phyloP scores from a whole-genome alignment of 1,140 invertebrate species.

The Trichomalopsis sarcophagae region DNA sequence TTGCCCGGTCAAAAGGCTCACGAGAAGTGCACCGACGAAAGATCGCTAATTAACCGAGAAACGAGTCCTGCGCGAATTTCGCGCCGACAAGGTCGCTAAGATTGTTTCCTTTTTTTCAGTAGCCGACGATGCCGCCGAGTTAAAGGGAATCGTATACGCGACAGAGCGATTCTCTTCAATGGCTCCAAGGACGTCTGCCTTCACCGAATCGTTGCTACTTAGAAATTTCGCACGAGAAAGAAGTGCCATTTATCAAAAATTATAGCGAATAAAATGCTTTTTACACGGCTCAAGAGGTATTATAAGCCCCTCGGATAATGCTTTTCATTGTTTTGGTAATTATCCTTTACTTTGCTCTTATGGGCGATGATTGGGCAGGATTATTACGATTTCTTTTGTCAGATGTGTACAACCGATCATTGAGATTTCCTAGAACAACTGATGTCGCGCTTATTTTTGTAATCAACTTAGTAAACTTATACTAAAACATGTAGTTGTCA shows the following conservation, averaged over 20 bases:
- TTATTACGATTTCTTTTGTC: no score
- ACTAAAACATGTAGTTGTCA: no score
- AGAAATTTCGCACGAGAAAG: not conserved
- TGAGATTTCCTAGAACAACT: no score
- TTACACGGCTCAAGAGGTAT: not conserved
- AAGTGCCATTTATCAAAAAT: not conserved
- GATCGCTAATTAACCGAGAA: constrained; percentile 28
- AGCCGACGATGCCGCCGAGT: not conserved
- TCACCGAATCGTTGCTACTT: not conserved
- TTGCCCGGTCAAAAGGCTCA: not conserved
- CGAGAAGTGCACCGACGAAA: not conserved
- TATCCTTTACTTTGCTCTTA: not conserved
- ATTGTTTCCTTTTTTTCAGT: not conserved
- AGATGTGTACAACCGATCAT: no score
- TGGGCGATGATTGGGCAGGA: no score
- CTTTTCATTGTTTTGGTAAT: not conserved
- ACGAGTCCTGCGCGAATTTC: constrained; percentile 22
- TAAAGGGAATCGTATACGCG: not conserved
- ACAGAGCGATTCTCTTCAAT: constrained; percentile 12
- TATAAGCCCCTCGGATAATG: not conserved
- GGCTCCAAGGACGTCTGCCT: not conserved
- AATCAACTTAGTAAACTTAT: no score
- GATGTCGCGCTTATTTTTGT: no score
- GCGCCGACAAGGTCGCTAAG: not conserved
- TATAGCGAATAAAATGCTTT: not conserved